Percentiles rank a stretch among this genome's conserved stretches.
Evolutionary conservation across 1,140 invertebrate species (phyloP).

Genomic region (Caerostris extrusa): DNA sequence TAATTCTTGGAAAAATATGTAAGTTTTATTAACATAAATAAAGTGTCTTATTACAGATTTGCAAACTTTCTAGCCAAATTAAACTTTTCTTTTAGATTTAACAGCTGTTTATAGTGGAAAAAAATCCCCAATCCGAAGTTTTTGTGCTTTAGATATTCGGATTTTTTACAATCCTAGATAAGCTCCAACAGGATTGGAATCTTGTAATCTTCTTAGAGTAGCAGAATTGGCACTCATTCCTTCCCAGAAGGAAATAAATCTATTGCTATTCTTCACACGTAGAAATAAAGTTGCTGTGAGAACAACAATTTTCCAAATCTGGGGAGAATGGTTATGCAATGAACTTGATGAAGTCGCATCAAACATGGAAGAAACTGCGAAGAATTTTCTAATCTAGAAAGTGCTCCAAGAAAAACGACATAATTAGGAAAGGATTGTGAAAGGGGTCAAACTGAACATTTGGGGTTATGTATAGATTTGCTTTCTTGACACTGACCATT

Average conservation of each 20-base stretch:
- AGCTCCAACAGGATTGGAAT: neutral
- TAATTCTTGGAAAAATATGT: too few relatives aligned
- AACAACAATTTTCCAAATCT: constrained; percentile 22
- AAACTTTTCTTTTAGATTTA: too few relatives aligned
- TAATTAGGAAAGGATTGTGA: neutral
- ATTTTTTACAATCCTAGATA: neutral
- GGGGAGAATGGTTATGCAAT: neutral
- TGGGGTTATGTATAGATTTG: neutral
- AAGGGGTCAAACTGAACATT: neutral
- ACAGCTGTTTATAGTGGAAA: too few relatives aligned
- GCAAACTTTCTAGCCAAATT: too few relatives aligned
- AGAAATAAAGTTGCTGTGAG: neutral
- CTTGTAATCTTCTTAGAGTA: neutral
- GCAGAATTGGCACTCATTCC: neutral
- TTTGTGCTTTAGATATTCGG: neutral
- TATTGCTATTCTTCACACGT: constrained; percentile 16
- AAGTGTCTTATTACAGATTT: too few relatives aligned
- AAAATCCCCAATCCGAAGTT: neutral
- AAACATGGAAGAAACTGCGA: neutral
- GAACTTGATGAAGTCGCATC: neutral
- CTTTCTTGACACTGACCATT: neutral
- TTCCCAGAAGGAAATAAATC: neutral
- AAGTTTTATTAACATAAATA: too few relatives aligned
- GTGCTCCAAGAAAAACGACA: neutral
- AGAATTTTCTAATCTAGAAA: constrained; percentile 42